Conservation (phyloP, 2,797 vertebrate genomes). For the Molossus molossus region DNA sequence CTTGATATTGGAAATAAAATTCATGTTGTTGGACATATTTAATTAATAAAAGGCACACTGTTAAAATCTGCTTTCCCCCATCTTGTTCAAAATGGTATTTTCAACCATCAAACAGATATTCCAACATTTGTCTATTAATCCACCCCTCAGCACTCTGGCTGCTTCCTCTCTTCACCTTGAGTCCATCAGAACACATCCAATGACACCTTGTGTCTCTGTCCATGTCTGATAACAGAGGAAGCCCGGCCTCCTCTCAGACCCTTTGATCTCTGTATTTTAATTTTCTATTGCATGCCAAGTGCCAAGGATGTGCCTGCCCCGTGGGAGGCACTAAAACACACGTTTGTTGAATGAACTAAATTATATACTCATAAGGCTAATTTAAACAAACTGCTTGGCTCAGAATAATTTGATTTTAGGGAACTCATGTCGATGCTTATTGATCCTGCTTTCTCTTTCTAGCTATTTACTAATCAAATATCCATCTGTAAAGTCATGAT, state of each 20-base stretch:
- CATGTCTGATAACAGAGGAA: not conserved
- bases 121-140: not conserved
- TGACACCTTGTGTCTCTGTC: not conserved
- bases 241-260: not conserved
- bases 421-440: not conserved
- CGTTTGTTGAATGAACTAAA: not conserved
- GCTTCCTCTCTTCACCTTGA: not conserved
- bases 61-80: not conserved
- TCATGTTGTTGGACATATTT: not conserved
- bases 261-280: not conserved
- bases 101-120: not conserved
- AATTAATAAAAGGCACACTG: not conserved
- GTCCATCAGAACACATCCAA: not conserved
- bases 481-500: not conserved
- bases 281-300: not conserved
- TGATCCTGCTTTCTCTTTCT: not conserved
- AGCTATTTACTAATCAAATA: slow-evolving; percentile 8
- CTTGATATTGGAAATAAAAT: not conserved
- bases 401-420: slow-evolving; percentile 10
- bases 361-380: not conserved
- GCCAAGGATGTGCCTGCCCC: not conserved
- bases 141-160: not conserved
- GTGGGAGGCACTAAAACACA: not conserved
- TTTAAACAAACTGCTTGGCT: not conserved
- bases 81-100: not conserved